Percentiles rank a stretch among this genome's conserved stretches.
These are phyloP conservation scores for Druon quercuslanigerum DNA, from an alignment of 1,140 invertebrate species.

Conservation along the genomic window DNA sequence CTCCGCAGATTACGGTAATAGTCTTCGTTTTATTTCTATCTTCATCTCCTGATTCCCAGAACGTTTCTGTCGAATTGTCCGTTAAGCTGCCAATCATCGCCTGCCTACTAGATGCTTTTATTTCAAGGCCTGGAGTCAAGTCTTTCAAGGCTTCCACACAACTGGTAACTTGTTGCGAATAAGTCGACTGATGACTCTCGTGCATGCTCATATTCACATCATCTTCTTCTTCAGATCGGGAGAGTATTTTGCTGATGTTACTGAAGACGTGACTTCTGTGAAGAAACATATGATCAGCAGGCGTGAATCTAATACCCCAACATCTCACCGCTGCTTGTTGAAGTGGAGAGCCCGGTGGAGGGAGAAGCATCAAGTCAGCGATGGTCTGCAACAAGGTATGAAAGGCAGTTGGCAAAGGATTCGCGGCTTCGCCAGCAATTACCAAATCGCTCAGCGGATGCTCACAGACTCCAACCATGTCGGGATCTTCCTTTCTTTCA, in stretches of 20 bases:
- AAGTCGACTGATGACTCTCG: slow-evolving; percentile 77
- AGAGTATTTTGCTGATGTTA: slow-evolving; percentile 97
- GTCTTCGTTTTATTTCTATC: slow-evolving; percentile 93
- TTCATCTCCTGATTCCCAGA: slow-evolving; percentile 99
- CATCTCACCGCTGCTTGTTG: slow-evolving; percentile 95
- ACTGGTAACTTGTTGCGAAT: slow-evolving; percentile 73
- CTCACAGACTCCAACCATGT: slow-evolving; percentile 81
- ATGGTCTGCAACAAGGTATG: slow-evolving; percentile 93
- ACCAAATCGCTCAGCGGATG: slow-evolving; percentile 89
- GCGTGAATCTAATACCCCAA: slow-evolving; percentile 92
- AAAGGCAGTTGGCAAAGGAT: slow-evolving; percentile 88
- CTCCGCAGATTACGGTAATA: slow-evolving; percentile 78
- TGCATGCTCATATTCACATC: slow-evolving; percentile 79
- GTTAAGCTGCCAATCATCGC: slow-evolving; percentile 95
- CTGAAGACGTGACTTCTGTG: slow-evolving; percentile 95
- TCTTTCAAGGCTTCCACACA: slow-evolving; percentile 83
- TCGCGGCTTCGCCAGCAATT: slow-evolving; percentile 87
- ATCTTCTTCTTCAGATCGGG: slow-evolving; percentile 89
- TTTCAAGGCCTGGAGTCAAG: slow-evolving; percentile 84
- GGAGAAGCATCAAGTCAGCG: slow-evolving; percentile 92
- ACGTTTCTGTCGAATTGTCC: slow-evolving; percentile 97
- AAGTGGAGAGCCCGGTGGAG: slow-evolving; percentile 89
- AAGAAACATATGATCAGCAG: slow-evolving; percentile 94
- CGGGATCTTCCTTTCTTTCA: slow-evolving; percentile 77
- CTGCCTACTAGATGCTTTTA: slow-evolving; percentile 93